Percentiles rank a stretch among this genome's conserved stretches.
Conservation (phyloP, 2,888 invertebrate genomes). For the Rhyacophila evoluta region DNA sequence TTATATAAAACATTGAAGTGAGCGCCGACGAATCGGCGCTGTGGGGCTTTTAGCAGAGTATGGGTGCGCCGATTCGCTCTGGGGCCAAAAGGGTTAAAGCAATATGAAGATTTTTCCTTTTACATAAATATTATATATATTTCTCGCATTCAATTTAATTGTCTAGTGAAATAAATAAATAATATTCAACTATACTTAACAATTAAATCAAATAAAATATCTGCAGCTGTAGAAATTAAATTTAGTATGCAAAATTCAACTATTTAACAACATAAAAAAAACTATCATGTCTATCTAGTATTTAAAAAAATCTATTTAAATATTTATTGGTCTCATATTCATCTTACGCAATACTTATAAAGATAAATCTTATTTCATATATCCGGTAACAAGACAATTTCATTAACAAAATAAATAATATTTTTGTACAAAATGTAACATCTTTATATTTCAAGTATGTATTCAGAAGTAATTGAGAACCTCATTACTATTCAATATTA, state of each 20-base stretch:
- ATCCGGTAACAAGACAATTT: neutral
- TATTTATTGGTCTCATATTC: slow-evolving; percentile 25
- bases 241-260: slow-evolving; percentile 6
- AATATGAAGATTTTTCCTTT: too few species aligned
- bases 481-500: too few species aligned
- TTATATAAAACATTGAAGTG: too few species aligned
- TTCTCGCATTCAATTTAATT: neutral
- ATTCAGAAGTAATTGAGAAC: neutral
- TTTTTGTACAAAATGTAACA: neutral
- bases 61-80: too few species aligned
- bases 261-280: neutral
- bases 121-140: too few species aligned
- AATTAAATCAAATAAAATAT: neutral
- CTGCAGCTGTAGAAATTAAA: neutral
- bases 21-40: too few species aligned
- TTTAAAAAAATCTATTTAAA: neutral
- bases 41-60: too few species aligned
- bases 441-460: neutral
- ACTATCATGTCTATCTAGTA: neutral
- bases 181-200: neutral
- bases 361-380: neutral
- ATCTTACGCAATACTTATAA: neutral
- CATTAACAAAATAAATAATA: slow-evolving; percentile 5
- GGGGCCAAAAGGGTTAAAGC: too few species aligned
- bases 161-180: slow-evolving; percentile 17